These are phyloP conservation scores for Pseudomyrmex pallidus DNA, from an alignment of 1,140 invertebrate species.

Conservation along the genomic window DNA sequence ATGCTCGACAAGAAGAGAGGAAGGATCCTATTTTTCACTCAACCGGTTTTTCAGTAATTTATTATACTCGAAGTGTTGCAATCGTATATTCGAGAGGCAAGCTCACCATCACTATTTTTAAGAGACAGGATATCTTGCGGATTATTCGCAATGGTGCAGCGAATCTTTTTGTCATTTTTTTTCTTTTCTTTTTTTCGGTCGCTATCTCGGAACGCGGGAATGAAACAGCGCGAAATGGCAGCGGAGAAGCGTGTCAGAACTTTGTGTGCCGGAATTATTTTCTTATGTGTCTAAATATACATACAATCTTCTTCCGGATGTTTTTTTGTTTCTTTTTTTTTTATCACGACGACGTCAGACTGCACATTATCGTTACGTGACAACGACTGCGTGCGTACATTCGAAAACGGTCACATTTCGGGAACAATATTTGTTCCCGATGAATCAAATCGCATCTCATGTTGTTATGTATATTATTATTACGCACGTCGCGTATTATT, in stretches of 20 bases:
- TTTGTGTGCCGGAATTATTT: slow-evolving; percentile 66
- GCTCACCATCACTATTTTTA: slow-evolving; percentile 15
- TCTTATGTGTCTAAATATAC: slow-evolving; percentile 68
- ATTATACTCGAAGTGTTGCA: background rate
- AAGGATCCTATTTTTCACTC: no score
- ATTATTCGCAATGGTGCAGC: slow-evolving; percentile 46
- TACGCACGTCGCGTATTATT: background rate
- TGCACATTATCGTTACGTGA: background rate
- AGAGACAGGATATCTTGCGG: background rate
- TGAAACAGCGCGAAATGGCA: slow-evolving; percentile 69
- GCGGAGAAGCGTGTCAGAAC: slow-evolving; percentile 61
- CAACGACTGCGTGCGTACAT: background rate
- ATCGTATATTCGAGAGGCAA: no score
- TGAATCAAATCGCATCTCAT: background rate
- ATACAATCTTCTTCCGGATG: slow-evolving; percentile 54
- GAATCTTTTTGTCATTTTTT: slow-evolving; percentile 3
- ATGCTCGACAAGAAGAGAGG: no score
- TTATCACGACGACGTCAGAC: background rate
- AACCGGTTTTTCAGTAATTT: background rate
- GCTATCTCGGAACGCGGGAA: slow-evolving; percentile 66
- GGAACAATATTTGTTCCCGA: background rate
- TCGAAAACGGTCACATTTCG: background rate
- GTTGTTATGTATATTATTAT: background rate
- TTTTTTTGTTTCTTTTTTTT: slow-evolving; percentile 33
- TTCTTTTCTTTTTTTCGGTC: slow-evolving; percentile 27